Evolutionary conservation across 2,888 invertebrate species (phyloP).

Genomic region (Spilarctia lutea): DNA sequence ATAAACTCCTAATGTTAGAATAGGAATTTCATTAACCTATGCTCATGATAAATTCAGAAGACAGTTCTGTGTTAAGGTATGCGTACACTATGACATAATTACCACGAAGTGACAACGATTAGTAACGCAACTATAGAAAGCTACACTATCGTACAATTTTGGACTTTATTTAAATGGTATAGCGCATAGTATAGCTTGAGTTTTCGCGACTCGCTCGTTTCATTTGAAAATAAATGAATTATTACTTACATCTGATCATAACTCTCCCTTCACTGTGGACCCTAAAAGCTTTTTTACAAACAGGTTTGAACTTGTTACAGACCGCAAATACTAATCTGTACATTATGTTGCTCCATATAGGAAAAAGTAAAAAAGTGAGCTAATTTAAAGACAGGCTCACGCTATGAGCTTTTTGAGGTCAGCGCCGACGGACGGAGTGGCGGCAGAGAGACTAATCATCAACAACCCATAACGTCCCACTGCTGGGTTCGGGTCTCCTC

Average conservation of each 20-base stretch:
- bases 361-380: too few relatives aligned
- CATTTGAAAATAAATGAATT: too few relatives aligned
- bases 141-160: background rate
- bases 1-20: background rate
- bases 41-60: background rate
- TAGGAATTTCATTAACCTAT: background rate
- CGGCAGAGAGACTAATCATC: too few relatives aligned
- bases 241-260: too few relatives aligned
- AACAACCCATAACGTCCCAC: too few relatives aligned
- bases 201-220: background rate
- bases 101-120: too few relatives aligned
- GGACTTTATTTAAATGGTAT: background rate
- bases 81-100: background rate
- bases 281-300: background rate
- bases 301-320: background rate
- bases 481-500: too few relatives aligned
- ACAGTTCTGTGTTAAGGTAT: background rate
- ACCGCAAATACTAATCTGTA: background rate
- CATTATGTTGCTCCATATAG: background rate
- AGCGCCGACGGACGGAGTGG: too few relatives aligned
- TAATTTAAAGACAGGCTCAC: too few relatives aligned
- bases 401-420: too few relatives aligned
- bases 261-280: too few relatives aligned
- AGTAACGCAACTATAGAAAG: too few relatives aligned
- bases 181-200: background rate